Evolutionary conservation across 2,888 invertebrate species (phyloP).

Genomic region (Fissipunctia ypsillon): DNA sequence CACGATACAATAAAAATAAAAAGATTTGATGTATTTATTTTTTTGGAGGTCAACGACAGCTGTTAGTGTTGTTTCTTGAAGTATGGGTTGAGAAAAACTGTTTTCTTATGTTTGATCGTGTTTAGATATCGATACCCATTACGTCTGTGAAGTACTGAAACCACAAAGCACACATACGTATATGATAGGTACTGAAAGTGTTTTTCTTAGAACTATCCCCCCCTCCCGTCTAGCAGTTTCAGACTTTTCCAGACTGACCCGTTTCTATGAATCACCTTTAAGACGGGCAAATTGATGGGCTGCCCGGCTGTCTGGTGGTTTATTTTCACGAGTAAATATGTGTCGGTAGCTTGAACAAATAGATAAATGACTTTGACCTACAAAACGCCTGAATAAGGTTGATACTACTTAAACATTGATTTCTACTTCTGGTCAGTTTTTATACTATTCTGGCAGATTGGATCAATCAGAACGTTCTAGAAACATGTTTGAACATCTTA

Average conservation of each 20-base stretch:
- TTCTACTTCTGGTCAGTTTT: neutral
- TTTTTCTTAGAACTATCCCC: no score
- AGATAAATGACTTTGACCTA: neutral
- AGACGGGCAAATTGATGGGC: neutral
- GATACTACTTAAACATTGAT: neutral
- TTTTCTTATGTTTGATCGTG: no score
- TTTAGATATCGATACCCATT: no score
- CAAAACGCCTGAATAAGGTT: neutral
- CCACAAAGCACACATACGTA: no score
- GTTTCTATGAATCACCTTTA: neutral
- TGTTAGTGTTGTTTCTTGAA: no score
- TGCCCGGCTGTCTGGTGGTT: neutral
- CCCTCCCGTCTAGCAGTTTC: neutral
- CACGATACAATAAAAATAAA: no score
- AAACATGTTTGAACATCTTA: neutral
- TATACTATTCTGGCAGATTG: neutral
- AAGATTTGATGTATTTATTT: no score
- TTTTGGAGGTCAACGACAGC: no score
- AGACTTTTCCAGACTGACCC: neutral
- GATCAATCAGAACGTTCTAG: neutral
- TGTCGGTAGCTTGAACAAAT: neutral
- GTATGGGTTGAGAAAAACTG: no score
- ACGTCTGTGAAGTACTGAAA: no score
- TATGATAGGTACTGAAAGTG: no score
- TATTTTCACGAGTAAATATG: conserved; percentile 1